These are phyloP conservation scores for Tetraodon nigroviridis DNA, from an alignment of 2,113 vertebrate species.

Conservation along the genomic window DNA sequence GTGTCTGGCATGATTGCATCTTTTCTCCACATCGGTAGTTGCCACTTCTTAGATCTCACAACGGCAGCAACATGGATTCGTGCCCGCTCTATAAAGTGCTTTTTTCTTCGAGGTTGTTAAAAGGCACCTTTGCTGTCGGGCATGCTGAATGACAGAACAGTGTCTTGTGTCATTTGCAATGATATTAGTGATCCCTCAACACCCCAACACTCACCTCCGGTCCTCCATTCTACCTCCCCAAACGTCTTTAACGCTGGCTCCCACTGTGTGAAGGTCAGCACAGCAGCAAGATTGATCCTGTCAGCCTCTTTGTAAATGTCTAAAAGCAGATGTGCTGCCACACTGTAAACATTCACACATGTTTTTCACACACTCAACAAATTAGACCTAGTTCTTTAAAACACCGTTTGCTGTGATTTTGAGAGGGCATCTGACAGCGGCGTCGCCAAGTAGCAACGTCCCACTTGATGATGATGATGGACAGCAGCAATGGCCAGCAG, in stretches of 20 bases:
- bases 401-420: constrained; percentile 39
- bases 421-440: constrained; percentile 31
- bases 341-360: not conserved
- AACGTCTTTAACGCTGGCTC: constrained; percentile 23
- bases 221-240: constrained; percentile 28
- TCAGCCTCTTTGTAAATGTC: constrained; percentile 24
- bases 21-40: too few relatives aligned
- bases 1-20: too few relatives aligned
- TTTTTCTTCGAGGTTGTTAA: constrained; percentile 7
- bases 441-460: constrained; percentile 39
- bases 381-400: constrained; percentile 7
- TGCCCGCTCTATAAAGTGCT: constrained; percentile 7
- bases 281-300: constrained; percentile 13
- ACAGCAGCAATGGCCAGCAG: constrained; percentile 36
- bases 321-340: constrained; percentile 1
- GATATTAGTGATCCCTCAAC: constrained; percentile 30
- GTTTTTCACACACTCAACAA: not conserved
- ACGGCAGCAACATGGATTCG: not conserved
- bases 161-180: constrained; percentile 18
- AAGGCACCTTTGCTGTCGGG: constrained; percentile 40
- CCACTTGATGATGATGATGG: constrained; percentile 37
- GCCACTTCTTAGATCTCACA: too few relatives aligned
- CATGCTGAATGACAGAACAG: constrained; percentile 15
- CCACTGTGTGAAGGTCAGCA: constrained; percentile 31
- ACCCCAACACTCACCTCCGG: constrained; percentile 1